Base-by-base conservation (phyloP, 1,140 invertebrate genomes). In the Drosophila pruinosa region DNA sequence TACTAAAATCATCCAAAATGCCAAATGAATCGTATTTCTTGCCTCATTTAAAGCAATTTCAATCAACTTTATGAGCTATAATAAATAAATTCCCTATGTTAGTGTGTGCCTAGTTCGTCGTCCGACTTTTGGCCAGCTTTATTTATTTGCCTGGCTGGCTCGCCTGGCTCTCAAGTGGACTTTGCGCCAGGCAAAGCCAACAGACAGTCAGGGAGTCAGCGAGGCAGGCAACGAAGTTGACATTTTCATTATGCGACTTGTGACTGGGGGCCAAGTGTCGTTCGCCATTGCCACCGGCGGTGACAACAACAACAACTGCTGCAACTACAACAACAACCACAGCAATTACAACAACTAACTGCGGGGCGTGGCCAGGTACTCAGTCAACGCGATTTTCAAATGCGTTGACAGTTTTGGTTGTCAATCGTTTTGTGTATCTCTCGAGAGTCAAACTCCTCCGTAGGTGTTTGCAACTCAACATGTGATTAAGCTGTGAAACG, bases 391-490 rank as follows among this genome's bases (percentile, higher is more conserved):
- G 69, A 76, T 79, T 86, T 85, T 69, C 58, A 71, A 83, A 83
- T 75, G 79, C 80, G 80, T 83, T 83, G 80, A 83, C 80, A 83
- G 80, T 79, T 80, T 82, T 63, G 76, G 48, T 45, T 86, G 80
- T 83, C 80, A 86, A 83, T 83, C 76, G 80, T 69, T 79, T 85
- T 65, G 54, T 85, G 76, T 78, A 59, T 74, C 36, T 61, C 36
- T 48, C 22, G 3, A 14, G 15, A 15, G 28, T 6, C 4, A 43
- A 57, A 61, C 22, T 54, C 38, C 39, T 58, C 70, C 58, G 79
- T 83, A 73, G 80, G 80, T 86, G 80, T 34, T 86, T 83, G 41
- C 59, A 77, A 62, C 54, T 58, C 59, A 67, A 48, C 63, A 56
- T 62, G 53, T 41, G 78, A 82, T 82, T 82, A 78, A 83, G 78